Base-by-base conservation (phyloP, 2,888 invertebrate genomes). In the Xestoiulus laeticollis region DNA sequence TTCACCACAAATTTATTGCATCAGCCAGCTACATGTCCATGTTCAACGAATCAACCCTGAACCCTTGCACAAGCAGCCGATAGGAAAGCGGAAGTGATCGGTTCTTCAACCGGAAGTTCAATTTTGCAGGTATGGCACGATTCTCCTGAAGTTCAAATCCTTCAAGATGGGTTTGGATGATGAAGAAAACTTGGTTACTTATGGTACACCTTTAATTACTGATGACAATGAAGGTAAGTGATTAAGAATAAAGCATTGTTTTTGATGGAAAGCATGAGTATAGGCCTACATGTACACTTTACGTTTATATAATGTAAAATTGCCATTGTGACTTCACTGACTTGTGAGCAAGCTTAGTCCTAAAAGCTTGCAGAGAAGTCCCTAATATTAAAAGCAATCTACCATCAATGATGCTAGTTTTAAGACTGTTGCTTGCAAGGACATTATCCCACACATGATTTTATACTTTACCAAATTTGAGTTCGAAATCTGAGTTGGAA, bases 181-280 rank as follows among this genome's bases (percentile, higher is more conserved):
- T 1, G 95, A 95, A 78, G 95, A 95, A 90, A 92, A 94, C 90
- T 95, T 95, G 92, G 94, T 93, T 91, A 93, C 94, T n/a, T 96
- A 95, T 91, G 98, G 98, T 33, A 96, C 95, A 83, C 94, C 96
- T 0, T 92, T 98, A 82, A 96, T 32, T 86, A 43, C 48, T 43
- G 88, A 83, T 82, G 59, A 78, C 26, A 43, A 48, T 44, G 19
- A 78, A 59, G 87, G 26, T 78, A 43, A 48, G 85, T 59, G 59
- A 88, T 88, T 85, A 82, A 33, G 30, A 48, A 44, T 87, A 88
- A 14, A 33, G 10, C 38, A 14, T 32, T 83, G 14, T 83, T 30
- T 19, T 82, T 19, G 48, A 10, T 3, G 48, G 48, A 6, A 16
- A 48, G 14, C 48, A 19, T 19, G 48, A 6, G 14, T 48, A 19